Conservation (phyloP, 1,140 invertebrate species). For the Drosophila asahinai region DNA sequence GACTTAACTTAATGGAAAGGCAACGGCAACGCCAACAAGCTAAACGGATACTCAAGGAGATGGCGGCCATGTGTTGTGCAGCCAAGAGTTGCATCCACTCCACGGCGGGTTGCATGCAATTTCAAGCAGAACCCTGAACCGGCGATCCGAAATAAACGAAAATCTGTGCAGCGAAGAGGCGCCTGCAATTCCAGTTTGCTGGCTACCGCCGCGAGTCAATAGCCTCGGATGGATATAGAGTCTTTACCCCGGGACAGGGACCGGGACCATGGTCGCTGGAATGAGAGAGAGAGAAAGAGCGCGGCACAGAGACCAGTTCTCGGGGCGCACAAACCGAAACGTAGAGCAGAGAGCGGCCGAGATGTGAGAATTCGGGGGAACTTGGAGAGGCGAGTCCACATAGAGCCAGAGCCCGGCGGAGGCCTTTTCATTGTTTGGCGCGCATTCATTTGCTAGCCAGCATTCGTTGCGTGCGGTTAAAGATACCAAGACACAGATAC, state of each 20-base stretch:
- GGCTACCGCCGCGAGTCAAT: conserved; percentile 66
- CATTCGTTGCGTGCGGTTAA: conserved; percentile 73
- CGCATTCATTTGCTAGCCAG: conserved; percentile 76
- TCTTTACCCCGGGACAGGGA: conserved; percentile 37
- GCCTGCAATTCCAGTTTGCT: conserved; percentile 73
- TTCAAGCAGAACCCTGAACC: conserved; percentile 43
- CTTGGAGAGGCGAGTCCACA: conserved; percentile 50
- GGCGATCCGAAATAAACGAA: conserved; percentile 36
- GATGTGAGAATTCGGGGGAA: conserved; percentile 10
- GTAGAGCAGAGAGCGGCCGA: conserved; percentile 10
- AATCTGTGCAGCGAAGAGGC: conserved; percentile 38
- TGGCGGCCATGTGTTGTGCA: conserved; percentile 15
- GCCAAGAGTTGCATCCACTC: conserved; percentile 29
- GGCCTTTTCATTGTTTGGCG: conserved; percentile 69
- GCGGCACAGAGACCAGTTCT: conserved; percentile 52
- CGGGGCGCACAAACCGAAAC: conserved; percentile 19
- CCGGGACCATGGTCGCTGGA: conserved; percentile 40
- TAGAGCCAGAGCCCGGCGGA: conserved; percentile 72
- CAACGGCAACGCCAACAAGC: background rate
- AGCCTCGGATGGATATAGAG: conserved; percentile 56
- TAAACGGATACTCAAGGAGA: conserved; percentile 8
- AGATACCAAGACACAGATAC: conserved; percentile 53
- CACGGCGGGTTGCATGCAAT: conserved; percentile 35
- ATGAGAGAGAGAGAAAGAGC: conserved; percentile 43
- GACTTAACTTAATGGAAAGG: conserved; percentile 14